Evolutionary conservation across 1,140 invertebrate genomes (phyloP), one percentile per base, ranked within the genome.

Genomic region (Antheraea mylitta): DNA sequence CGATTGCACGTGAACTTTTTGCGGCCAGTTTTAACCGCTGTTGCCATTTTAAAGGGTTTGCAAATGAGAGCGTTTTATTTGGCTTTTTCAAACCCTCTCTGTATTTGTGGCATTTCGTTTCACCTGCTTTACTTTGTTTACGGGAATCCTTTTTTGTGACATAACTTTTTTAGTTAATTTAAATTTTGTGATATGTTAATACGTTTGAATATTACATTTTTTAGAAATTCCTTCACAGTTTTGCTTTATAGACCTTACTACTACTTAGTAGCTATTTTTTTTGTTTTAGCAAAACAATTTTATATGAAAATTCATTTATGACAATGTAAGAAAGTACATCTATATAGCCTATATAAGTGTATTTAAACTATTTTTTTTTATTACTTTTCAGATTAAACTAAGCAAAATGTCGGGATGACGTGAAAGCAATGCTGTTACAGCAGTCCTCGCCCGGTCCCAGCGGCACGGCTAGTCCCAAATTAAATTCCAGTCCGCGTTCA

Each of bases 341-440:
- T n/a, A n/a, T n/a, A n/a, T n/a, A n/a, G n/a, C n/a, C n/a, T n/a
- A n/a, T n/a, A n/a, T n/a, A n/a, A n/a, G n/a, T n/a, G n/a, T n/a
- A n/a, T n/a, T n/a, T n/a, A n/a, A n/a, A n/a, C n/a, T n/a, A n/a
- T n/a, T n/a, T n/a, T n/a, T n/a, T 66, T 70, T 66, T 72, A 45
- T 70, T 71, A 78, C 8, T 53, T 86, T 85, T 6, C 86, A 91
- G 89, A 85, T 85, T 62, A 65, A 13, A 53, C 64, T 76, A 75
- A 79, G 30, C 30, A 85, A 71, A 66, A 89, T 88, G 86, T 74
- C 81, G 78, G 81, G 84, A 86, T 85, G 88, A 91, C 78, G 82
- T 88, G 79, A 81, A 78, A 84, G 86, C 82, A 72, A 92, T 92
- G 90, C 83, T 91, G 83, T 85, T 91, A 83, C 87, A 89, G 86